These are phyloP conservation scores for Siderastrea siderea DNA, from an alignment of 92 coral and sea anemone species.

Conservation along the genomic window DNA sequence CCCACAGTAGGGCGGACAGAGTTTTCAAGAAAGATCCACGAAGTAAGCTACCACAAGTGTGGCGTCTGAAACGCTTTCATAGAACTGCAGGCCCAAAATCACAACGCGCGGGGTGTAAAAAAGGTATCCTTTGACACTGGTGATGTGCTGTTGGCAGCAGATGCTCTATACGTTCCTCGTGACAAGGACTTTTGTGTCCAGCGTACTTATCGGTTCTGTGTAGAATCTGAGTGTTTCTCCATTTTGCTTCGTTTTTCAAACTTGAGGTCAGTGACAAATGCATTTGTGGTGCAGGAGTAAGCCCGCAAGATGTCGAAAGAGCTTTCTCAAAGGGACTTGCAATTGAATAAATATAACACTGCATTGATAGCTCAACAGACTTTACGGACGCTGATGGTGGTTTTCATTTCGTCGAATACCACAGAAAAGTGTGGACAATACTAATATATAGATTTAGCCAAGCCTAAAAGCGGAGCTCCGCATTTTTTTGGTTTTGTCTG, in stretches of 20 bases:
- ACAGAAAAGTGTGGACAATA: too few species aligned
- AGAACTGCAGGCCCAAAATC: constrained; percentile 27
- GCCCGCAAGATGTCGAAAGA: constrained; percentile 11
- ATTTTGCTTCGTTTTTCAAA: constrained; percentile 2
- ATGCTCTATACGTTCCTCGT: not conserved
- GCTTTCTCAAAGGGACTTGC: constrained; percentile 6
- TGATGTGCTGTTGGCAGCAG: not conserved
- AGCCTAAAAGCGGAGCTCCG: too few species aligned
- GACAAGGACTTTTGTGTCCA: too few species aligned
- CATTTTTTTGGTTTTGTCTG: too few species aligned
- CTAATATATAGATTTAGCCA: too few species aligned
- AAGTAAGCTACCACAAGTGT: not conserved
- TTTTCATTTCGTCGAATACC: too few species aligned
- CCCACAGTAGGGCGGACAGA: constrained; percentile 13
- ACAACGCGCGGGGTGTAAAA: constrained; percentile 37
- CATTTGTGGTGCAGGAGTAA: constrained; percentile 1
- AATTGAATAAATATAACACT: not conserved
- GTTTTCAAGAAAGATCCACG: constrained; percentile 12
- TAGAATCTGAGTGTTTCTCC: constrained; percentile 14
- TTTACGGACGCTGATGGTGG: not conserved
- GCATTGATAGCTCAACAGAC: too few species aligned
- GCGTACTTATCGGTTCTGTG: not conserved
- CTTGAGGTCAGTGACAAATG: constrained; percentile 8
- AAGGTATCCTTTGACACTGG: constrained; percentile 14
- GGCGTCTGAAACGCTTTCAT: constrained; percentile 25